Conservation (phyloP, 2,888 invertebrate genomes). For the Tridacna crocea region DNA sequence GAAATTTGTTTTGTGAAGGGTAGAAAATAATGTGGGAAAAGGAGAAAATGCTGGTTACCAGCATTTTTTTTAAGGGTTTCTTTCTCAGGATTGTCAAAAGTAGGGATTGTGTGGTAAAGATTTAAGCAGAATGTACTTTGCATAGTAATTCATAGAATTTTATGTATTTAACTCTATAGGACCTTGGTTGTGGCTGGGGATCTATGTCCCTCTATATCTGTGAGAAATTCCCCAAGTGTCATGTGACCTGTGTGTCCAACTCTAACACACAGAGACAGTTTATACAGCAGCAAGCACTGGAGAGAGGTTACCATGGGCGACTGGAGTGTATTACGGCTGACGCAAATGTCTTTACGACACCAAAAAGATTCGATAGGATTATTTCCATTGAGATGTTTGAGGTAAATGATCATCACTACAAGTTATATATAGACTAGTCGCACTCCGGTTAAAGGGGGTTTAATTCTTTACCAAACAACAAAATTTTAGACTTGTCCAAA, state of each 20-base stretch:
- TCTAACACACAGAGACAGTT: slow-evolving; percentile 76
- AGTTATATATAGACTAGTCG: not conserved
- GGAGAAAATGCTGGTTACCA: too few relatives aligned
- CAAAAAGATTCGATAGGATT: slow-evolving; percentile 76
- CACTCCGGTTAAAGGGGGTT: not conserved
- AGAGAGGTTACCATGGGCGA: slow-evolving; percentile 65
- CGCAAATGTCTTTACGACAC: slow-evolving; percentile 74
- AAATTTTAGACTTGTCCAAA: not conserved
- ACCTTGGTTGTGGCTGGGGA: slow-evolving; percentile 81
- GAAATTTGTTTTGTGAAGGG: too few relatives aligned
- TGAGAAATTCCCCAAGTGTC: slow-evolving; percentile 76
- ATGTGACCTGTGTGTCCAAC: slow-evolving; percentile 79
- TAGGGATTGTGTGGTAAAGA: too few relatives aligned
- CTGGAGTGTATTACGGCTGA: slow-evolving; percentile 76
- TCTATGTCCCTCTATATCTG: slow-evolving; percentile 75
- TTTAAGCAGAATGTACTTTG: too few relatives aligned
- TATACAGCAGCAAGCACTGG: slow-evolving; percentile 68
- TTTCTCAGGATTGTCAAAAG: too few relatives aligned
- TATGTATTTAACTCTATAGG: slow-evolving; percentile 55
- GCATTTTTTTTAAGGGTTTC: too few relatives aligned
- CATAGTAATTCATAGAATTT: too few relatives aligned
- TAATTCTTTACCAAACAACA: not conserved
- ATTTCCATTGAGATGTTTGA: slow-evolving; percentile 81
- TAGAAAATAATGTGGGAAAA: too few relatives aligned
- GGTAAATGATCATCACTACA: slow-evolving; percentile 53